A percentile compares a stretch with the other conserved stretches of the same genome.
Evolutionary conservation across 2,797 vertebrate genomes (phyloP).

Genomic region (Saxicola maurus): DNA sequence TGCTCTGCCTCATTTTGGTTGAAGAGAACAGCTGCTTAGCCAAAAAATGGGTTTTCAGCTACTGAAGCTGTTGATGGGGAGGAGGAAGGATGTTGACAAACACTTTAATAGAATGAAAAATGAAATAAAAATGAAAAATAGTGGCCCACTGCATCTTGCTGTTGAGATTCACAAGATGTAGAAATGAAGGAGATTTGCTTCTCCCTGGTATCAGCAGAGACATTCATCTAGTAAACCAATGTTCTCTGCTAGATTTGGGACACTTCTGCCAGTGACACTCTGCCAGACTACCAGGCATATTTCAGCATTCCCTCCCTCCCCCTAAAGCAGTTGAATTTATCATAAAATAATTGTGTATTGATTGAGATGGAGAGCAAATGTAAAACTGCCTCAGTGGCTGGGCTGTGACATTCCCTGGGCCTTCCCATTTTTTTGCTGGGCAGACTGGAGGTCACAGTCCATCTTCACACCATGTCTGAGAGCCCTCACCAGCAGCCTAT

Average conservation of each 20-base stretch:
- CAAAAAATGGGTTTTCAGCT: neutral
- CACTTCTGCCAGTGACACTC: neutral
- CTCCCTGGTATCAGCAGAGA: neutral
- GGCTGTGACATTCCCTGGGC: neutral
- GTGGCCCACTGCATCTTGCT: neutral
- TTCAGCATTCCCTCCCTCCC: neutral
- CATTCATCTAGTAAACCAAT: neutral
- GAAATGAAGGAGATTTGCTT: neutral
- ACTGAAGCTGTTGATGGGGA: neutral
- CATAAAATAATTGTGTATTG: neutral
- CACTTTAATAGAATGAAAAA: neutral
- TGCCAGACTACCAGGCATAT: neutral
- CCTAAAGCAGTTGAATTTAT: neutral
- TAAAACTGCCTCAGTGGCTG: neutral
- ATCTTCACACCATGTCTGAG: neutral
- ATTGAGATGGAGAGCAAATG: neutral
- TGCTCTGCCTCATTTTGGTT: neutral
- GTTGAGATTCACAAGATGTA: neutral
- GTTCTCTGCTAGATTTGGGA: neutral
- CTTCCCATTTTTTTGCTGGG: neutral
- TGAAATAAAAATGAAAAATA: neutral
- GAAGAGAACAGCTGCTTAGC: neutral
- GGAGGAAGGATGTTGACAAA: neutral
- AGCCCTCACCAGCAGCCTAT: neutral
- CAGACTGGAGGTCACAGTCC: neutral